These are phyloP conservation scores for Balaeniceps rex DNA, from an alignment of 2,113 vertebrate species.

Conservation along the genomic window DNA sequence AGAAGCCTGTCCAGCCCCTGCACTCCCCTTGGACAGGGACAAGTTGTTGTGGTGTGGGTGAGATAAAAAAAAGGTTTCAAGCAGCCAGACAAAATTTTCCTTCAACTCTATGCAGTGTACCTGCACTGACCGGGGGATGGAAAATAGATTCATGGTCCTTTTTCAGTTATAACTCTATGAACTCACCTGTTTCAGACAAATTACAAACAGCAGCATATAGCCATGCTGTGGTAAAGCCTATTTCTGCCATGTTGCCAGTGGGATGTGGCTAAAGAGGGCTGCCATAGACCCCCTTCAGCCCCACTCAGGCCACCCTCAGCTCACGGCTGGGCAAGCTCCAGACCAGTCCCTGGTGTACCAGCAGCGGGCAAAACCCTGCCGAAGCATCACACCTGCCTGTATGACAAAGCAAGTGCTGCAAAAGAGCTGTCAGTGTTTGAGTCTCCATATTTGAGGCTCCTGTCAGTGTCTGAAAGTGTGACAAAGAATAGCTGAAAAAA, in stretches of 20 bases:
- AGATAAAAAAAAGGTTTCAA: conserved; percentile 30
- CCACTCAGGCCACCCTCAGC: neutral
- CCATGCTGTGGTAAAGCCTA: neutral
- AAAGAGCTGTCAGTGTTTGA: neutral
- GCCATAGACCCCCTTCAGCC: neutral
- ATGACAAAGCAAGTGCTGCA: neutral
- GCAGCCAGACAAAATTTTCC: conserved; percentile 16
- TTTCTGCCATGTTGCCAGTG: neutral
- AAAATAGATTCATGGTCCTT: neutral
- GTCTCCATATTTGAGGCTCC: neutral
- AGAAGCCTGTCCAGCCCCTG: neutral
- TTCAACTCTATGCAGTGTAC: neutral
- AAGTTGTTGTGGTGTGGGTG: neutral
- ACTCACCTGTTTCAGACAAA: neutral
- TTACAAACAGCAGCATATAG: neutral
- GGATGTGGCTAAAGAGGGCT: neutral
- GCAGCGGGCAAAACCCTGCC: neutral
- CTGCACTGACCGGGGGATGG: neutral
- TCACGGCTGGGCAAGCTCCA: neutral
- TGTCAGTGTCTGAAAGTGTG: neutral
- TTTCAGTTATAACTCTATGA: neutral
- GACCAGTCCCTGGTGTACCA: neutral
- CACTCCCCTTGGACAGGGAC: neutral
- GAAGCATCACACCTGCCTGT: neutral
- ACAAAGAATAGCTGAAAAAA: neutral